Base-by-base conservation (phyloP, 92 coral and sea anemone genomes). In the Porites lobata region DNA sequence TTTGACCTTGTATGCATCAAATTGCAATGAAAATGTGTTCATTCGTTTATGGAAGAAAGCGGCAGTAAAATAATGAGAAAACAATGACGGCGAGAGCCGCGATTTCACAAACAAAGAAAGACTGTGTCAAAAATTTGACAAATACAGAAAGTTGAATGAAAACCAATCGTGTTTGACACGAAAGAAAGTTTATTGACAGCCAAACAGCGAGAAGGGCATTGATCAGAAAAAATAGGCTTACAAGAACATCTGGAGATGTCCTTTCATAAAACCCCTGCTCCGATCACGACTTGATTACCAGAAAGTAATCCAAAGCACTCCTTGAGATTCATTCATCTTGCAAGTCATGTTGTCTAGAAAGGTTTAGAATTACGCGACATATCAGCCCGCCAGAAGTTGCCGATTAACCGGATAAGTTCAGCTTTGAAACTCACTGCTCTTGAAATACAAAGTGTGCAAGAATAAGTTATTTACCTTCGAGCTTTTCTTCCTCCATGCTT, bases 351-450 rank as follows among this genome's bases (percentile, higher is more conserved):
- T 71, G 87, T 63, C 74, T 50, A 58, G 9, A 5, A 15, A 6
- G 80, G 87, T 84, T 22, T 84, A 5, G 32, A 62, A 84, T 84
- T 84, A 84, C 87, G 21, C 57, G 68, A 12, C n/a, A 50, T 61
- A 65, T n/a, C 50, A 47, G 61, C 65, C 22, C 74, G 87, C 61
- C 80, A 50, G 73, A 19, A 58, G 21, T 38, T 50, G 19, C 58
- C 18, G 15, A 18, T 2, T 22, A 72, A 63, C 67, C 20, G 57
- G 62, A 72, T 9, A 84, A 50, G 21, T 52, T 73, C 69, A 9
- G 53, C 26, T 12, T 13, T 19, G 29, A 29, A 59, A 73, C 56
- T 1, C 21, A 58, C 7, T 0, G 32, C 53, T 72, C 61, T 3
- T 7, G 12, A 21, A 47, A 47, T 20, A 14, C 20, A 14, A 2